Evolutionary conservation across 2,797 vertebrate species (phyloP), one percentile per base, ranked within the genome.

Genomic region (Todus mexicanus): DNA sequence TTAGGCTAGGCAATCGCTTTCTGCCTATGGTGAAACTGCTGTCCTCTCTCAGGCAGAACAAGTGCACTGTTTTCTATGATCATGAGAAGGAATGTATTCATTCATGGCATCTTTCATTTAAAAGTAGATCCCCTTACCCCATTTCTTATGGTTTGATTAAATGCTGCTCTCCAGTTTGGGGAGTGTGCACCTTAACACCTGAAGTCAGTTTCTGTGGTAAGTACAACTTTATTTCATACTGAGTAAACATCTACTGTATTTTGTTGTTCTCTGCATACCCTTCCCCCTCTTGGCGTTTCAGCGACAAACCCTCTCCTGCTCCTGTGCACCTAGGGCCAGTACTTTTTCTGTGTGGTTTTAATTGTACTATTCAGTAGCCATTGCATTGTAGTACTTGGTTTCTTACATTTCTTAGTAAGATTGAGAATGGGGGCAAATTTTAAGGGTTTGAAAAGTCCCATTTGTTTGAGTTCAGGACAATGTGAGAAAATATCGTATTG

Each of bases 151-250:
- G 23, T 73, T 73, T 60, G n/a, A 43, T 47, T 81, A 64, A 90
- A n/a, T 76, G 79, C 87, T 84, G 89, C 79, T 94, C 92, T 92
- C 93, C 13, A 2, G 22, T 89, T 90, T 35, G 68, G 80, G 89
- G 93, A 94, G 74, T 3, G 56, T 64, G 68, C 43, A 42, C 66
- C 38, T 59, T 91, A 59, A 74, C 89, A 72, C 89, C 84, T 59
- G 94, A 75, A 66, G 60, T 82, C 61, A 66, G 64, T 92, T 73
- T 14, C 64, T 91, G 65, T 63, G 97, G 97, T 97, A 96, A 97
- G 97, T 97, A 95, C 84, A 29, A 33, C 66, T 89, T 80, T 77
- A 53, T 96, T 92, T 94, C 74, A 33, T 91, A 51, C 66, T 76
- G 40, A 86, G 73, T 76, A 75, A 85, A 43, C 31, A 76, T 6